Base-by-base conservation (phyloP, 2,797 vertebrate genomes). In the Bovichtus variegatus region DNA sequence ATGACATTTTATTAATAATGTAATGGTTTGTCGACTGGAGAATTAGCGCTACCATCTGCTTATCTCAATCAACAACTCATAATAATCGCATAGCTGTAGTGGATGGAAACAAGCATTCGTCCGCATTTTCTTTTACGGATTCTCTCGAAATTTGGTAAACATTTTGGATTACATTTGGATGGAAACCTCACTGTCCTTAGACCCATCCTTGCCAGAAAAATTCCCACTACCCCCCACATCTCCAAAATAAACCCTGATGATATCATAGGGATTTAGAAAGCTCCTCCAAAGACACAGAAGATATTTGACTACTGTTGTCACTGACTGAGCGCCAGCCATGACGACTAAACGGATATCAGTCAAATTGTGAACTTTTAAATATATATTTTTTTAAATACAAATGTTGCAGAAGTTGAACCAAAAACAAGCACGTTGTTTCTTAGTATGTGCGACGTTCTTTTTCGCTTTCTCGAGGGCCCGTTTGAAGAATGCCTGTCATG, bases 401-500 rank as follows among this genome's bases (percentile, higher is more conserved):
- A 55, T 59, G 9, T 19, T 55, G 46, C 0, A 18, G 23, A 15
- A 47, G 16, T 60, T n/a, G 5, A 36, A 46, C 19, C 60, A 13
- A 3, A 51, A 10, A 6, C 25, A 43, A 12, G 16, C 4, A 29
- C 9, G 0, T 44, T 46, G 8, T 55, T 34, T 50, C 21, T 13
- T 9, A 25, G 70, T 44, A 12, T 50, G n/a, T 55, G 27, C 63
- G 23, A 34, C 0, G 1, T 27, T 21, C 21, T 50, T 31, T 57
- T 74, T 29, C 8, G 2, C 62, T 46, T 63, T 80, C 70, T 43
- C 8, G 58, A 10, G 21, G 19, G 31, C 71, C 27, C 9, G 8
- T 77, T 18, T 71, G 18, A 81, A 70, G 74, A 86, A 86, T 76
- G 50, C 70, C 64, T 57, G 57, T 80, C 78, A 75, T 69, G 27